Evolutionary conservation across 2,888 invertebrate genomes (phyloP), one percentile per base, ranked within the genome.

Genomic region (Acrobasis suavella): DNA sequence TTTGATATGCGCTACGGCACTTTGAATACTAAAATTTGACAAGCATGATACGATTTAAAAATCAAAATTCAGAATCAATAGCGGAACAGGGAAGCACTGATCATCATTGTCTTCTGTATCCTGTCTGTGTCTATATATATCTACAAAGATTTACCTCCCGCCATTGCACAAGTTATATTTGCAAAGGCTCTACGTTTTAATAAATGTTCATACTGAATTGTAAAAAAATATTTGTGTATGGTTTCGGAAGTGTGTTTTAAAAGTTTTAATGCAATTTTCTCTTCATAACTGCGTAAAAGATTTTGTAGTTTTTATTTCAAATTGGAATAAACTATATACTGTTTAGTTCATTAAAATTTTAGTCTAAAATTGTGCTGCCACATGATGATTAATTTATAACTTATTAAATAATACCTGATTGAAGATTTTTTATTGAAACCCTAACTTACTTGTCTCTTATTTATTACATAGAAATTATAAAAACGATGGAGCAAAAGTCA

Each of bases 31-130:
- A 56, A 56, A 56, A 42, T 52, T 60, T 63, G 49, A 58, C 54
- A 60, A 55, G 38, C 38, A 49, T 49, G n/a, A 50, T 46, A 42
- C 58, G 50, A 52, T 62, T 67, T 60, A 59, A 62, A 62, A 73
- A 83, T 85, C 81, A 83, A 83, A 85, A 88, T 89, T 87, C 89
- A 83, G 81, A 80, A 78, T 80, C 83, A 82, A 78, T 75, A 70
- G 66, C 85, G 86, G 83, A 87, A 86, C 73, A 66, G 80, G 87
- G 85, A 89, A 87, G 77, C 76, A 60, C 68, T 67, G 64, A 70
- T 73, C 66, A 76, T 76, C 70, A 73, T 73, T 67, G 62, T 71
- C 66, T 71, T 50, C 7, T 56, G 69, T 75, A 75, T 81, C 79
- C 80, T 82, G 78, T 72, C 78, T 58, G 68, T 64, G 64, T 68